These are phyloP conservation scores for Silurus meridionalis DNA, from an alignment of 2,113 vertebrate species.

Conservation along the genomic window DNA sequence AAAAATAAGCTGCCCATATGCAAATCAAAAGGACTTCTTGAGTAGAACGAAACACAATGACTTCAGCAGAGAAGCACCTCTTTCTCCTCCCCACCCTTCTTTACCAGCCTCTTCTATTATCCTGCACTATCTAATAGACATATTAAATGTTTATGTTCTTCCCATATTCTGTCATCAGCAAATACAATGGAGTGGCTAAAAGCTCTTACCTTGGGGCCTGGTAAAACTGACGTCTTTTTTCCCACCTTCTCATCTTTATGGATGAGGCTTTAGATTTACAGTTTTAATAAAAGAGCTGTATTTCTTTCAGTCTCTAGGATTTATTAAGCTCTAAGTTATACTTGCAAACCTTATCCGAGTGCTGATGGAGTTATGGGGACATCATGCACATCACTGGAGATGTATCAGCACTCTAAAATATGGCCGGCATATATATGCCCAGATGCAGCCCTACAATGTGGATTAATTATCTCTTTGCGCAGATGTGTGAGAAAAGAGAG, in stretches of 20 bases:
- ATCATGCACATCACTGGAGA: constrained; percentile 63
- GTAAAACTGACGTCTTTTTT: constrained; percentile 30
- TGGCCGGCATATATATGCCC: constrained; percentile 31
- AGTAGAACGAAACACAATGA: constrained; percentile 6
- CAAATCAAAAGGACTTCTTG: constrained; percentile 1
- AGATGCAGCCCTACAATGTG: constrained; percentile 37
- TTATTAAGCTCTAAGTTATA: constrained; percentile 69
- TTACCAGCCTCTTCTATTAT: constrained; percentile 53
- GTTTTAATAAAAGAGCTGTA: constrained; percentile 69
- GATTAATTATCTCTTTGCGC: constrained; percentile 55
- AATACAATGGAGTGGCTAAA: constrained; percentile 62
- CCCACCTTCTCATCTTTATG: constrained; percentile 10
- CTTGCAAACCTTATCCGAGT: constrained; percentile 62
- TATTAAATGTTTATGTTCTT: constrained; percentile 65
- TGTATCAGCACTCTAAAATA: constrained; percentile 67
- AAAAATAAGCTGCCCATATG: not conserved
- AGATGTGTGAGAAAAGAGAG: constrained; percentile 19
- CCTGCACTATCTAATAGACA: constrained; percentile 65
- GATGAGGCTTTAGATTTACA: constrained; percentile 61
- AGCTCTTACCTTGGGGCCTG: constrained; percentile 49
- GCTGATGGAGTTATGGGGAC: constrained; percentile 63
- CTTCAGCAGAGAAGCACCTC: constrained; percentile 25
- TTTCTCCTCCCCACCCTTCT: not conserved
- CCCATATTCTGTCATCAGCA: constrained; percentile 60
- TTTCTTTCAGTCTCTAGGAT: constrained; percentile 59